Evolutionary conservation across 2,888 invertebrate genomes (phyloP).

Genomic region (Cyrtodaria siliqua): DNA sequence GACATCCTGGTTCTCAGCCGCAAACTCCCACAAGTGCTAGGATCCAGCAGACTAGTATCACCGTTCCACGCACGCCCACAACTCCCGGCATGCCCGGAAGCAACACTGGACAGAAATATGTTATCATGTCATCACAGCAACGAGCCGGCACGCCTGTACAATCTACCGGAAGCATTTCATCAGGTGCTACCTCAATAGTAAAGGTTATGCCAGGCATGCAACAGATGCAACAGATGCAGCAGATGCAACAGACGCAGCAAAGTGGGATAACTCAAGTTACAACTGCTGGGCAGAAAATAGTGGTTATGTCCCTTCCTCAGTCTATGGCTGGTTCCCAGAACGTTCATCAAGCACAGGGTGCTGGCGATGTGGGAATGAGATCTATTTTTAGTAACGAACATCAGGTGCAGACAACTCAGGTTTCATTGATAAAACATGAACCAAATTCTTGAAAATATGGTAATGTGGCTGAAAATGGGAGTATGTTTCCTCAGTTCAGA

Average conservation of each 20-base stretch:
- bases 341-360: conserved; percentile 26
- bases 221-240: conserved; percentile 17
- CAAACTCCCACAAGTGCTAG: conserved; percentile 59
- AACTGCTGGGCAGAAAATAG: conserved; percentile 71
- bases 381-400: conserved; percentile 72
- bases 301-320: conserved; percentile 74
- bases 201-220: conserved; percentile 64
- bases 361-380: conserved; percentile 73
- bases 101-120: conserved; percentile 75
- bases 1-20: conserved; percentile 59
- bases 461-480: background rate
- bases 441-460: background rate
- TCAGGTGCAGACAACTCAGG: conserved; percentile 31
- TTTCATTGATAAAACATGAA: conserved; percentile 30
- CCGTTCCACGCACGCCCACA: conserved; percentile 64
- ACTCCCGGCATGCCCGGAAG: conserved; percentile 51
- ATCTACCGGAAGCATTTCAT: conserved; percentile 16
- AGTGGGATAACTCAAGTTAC: conserved; percentile 30
- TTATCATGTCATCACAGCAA: conserved; percentile 80
- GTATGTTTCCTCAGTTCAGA: too few species aligned
- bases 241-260: background rate
- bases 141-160: conserved; percentile 61
- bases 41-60: conserved; percentile 44
- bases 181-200: conserved; percentile 68
- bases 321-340: conserved; percentile 36